A percentile compares a stretch with the other conserved stretches of the same genome.
Evolutionary conservation across 2,888 invertebrate genomes (phyloP).

Genomic region (Coleophora deauratella): DNA sequence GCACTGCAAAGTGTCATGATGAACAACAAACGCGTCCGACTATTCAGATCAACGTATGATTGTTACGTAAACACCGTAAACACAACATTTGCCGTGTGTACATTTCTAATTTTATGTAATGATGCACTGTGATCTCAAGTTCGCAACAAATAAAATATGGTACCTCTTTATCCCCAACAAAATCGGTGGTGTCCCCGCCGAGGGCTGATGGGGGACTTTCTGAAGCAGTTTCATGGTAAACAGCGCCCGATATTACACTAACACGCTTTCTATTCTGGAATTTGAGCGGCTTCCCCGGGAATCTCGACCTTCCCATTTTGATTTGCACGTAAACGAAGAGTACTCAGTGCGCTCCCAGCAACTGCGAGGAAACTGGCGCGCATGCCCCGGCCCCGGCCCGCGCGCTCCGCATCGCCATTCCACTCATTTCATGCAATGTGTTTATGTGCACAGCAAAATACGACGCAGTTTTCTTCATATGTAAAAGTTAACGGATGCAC

Average conservation of each 20-base stretch:
- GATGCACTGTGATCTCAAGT: constrained; percentile 24
- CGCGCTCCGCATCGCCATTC: constrained; percentile 73
- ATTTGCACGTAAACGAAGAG: constrained; percentile 70
- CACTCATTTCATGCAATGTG: constrained; percentile 70
- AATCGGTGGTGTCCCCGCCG: constrained; percentile 59
- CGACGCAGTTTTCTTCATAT: constrained; percentile 66
- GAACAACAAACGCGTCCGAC: no score
- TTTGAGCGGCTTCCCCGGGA: constrained; percentile 91
- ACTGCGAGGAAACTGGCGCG: constrained; percentile 68
- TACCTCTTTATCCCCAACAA: constrained; percentile 69
- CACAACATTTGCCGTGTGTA: constrained; percentile 42
- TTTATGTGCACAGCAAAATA: constrained; percentile 70
- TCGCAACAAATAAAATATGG: constrained; percentile 8
- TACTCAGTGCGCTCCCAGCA: constrained; percentile 70
- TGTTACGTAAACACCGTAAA: constrained; percentile 74
- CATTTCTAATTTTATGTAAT: constrained; percentile 30
- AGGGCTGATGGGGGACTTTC: constrained; percentile 61
- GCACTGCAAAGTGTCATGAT: no score
- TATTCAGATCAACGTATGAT: constrained; percentile 22
- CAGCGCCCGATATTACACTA: constrained; percentile 81
- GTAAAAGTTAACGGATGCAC: constrained; percentile 55
- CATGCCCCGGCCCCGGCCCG: constrained; percentile 60
- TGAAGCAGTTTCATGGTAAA: constrained; percentile 66
- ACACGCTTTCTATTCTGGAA: constrained; percentile 89
- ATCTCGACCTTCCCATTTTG: constrained; percentile 87